Percentiles rank a stretch among this genome's conserved stretches.
Conservation (phyloP, 2,888 invertebrate genomes). For the Lasioglossum pauxillum region DNA sequence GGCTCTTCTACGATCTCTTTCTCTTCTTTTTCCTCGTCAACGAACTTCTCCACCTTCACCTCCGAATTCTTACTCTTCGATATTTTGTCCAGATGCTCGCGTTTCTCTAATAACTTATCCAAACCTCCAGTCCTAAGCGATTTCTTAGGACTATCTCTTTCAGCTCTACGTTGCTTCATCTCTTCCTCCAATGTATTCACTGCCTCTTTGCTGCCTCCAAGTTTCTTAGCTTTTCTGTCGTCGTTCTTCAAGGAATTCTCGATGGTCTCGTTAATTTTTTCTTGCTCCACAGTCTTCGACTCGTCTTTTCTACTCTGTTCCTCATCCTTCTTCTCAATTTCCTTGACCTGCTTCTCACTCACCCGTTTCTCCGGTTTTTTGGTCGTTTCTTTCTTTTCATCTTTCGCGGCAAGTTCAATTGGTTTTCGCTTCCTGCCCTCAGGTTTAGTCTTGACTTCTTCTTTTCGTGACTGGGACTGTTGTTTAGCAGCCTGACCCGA, state of each 20-base stretch:
- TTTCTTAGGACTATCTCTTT: conserved; percentile 87
- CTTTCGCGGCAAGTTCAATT: conserved; percentile 78
- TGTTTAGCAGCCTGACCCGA: conserved; percentile 71
- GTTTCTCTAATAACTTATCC: conserved; percentile 86
- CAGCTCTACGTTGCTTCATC: conserved; percentile 83
- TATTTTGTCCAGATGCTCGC: conserved; percentile 84
- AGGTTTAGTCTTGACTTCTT: conserved; percentile 71
- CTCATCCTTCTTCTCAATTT: conserved; percentile 80
- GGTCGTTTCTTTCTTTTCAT: conserved; percentile 80
- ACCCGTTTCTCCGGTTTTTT: conserved; percentile 57
- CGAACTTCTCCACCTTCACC: conserved; percentile 56
- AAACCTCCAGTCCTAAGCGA: conserved; percentile 85
- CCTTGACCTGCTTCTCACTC: conserved; percentile 75
- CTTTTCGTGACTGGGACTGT: conserved; percentile 80
- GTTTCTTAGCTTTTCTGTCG: conserved; percentile 76
- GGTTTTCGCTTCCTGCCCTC: conserved; percentile 83
- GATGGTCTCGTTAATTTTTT: conserved; percentile 47
- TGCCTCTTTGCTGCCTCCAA: conserved; percentile 74
- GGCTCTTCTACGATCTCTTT: conserved; percentile 24
- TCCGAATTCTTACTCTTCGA: conserved; percentile 76
- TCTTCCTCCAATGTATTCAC: conserved; percentile 82
- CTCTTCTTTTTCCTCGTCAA: conserved; percentile 58
- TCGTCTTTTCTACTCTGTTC: conserved; percentile 66
- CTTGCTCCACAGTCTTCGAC: conserved; percentile 54
- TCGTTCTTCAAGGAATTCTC: conserved; percentile 69